Conservation (phyloP, 1,140 invertebrate genomes). For the Trissolcus basalis region DNA sequence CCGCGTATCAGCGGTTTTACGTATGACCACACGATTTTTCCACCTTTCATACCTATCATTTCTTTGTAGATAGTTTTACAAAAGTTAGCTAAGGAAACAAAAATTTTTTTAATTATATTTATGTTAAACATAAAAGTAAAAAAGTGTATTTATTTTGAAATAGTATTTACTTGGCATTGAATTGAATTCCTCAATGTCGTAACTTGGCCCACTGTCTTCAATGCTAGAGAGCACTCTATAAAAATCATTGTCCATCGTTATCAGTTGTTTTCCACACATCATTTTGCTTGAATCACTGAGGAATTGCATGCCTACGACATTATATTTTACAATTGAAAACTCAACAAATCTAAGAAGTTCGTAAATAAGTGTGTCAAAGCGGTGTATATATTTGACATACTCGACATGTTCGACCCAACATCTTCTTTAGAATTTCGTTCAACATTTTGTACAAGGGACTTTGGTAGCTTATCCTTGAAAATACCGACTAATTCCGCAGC, state of each 20-base stretch:
- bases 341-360: background rate
- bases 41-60: slow-evolving; percentile 77
- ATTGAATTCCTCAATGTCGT: slow-evolving; percentile 75
- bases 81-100: slow-evolving; percentile 76
- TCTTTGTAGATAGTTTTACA: slow-evolving; percentile 80
- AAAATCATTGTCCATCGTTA: slow-evolving; percentile 70
- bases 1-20: slow-evolving; percentile 81
- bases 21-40: slow-evolving; percentile 82
- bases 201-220: slow-evolving; percentile 76
- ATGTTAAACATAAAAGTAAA: slow-evolving; percentile 3
- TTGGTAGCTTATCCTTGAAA: slow-evolving; percentile 68
- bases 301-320: slow-evolving; percentile 66
- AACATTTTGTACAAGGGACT: slow-evolving; percentile 6
- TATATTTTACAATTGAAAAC: background rate
- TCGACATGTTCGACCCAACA: slow-evolving; percentile 39
- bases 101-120: background rate
- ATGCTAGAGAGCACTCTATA: slow-evolving; percentile 76
- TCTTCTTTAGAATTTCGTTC: slow-evolving; percentile 1
- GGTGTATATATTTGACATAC: slow-evolving; percentile 23
- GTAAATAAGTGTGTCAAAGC: no score
- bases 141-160: no score
- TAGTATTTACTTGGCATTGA: slow-evolving; percentile 79
- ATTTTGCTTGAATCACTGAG: slow-evolving; percentile 77
- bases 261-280: slow-evolving; percentile 79
- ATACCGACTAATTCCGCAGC: slow-evolving; percentile 73